phyloP scores from a whole-genome alignment of 2,797 vertebrate genomes.

The Molossus alvarezi region DNA sequence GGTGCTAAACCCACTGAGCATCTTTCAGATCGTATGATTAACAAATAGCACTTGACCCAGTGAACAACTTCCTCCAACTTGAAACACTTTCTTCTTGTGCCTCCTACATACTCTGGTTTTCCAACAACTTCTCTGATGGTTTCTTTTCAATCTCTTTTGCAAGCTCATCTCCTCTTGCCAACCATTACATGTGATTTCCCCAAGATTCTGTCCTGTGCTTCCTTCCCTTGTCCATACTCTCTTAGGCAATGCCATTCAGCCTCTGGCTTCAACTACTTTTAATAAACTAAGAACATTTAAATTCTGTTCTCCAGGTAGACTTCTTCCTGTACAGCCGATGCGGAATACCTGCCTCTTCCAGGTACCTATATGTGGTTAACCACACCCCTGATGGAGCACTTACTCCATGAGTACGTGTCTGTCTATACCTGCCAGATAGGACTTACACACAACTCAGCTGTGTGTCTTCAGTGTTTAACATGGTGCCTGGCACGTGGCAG shows the following conservation, averaged over 20 bases:
- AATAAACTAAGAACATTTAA: background rate
- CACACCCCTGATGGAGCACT: background rate
- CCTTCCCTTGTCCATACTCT: background rate
- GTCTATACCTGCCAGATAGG: background rate
- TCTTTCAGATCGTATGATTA: background rate
- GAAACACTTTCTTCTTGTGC: background rate
- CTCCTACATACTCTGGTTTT: background rate
- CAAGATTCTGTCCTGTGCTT: background rate
- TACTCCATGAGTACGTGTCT: background rate
- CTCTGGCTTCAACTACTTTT: background rate
- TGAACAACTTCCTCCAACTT: background rate
- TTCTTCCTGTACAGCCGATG: background rate
- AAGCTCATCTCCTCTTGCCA: background rate
- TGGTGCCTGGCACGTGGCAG: background rate
- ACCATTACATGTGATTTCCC: background rate
- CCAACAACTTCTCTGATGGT: background rate
- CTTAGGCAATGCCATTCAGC: background rate
- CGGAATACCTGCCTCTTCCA: background rate
- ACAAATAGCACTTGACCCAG: background rate
- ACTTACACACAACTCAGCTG: background rate
- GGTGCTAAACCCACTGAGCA: background rate
- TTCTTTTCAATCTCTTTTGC: background rate
- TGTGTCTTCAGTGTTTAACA: background rate
- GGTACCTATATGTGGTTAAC: background rate
- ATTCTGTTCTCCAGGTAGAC: background rate